Percentiles rank a stretch among this genome's conserved stretches.
phyloP scores from a whole-genome alignment of 2,797 vertebrate genomes.

The Huso huso region DNA sequence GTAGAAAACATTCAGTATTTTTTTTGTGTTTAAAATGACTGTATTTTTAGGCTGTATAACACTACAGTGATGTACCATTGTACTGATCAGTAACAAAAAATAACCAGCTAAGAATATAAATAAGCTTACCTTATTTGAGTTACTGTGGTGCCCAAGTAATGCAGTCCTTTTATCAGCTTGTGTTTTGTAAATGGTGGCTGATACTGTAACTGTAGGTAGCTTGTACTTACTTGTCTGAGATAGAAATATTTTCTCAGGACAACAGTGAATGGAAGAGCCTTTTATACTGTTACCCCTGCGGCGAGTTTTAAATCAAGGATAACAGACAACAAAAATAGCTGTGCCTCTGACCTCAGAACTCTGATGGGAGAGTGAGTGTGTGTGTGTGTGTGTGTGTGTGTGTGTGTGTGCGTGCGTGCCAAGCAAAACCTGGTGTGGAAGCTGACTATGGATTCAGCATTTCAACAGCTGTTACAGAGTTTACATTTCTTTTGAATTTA shows the following conservation, averaged over 20 bases:
- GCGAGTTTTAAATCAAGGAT: slow-evolving; percentile 34
- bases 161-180: slow-evolving; percentile 1
- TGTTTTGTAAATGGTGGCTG: neutral
- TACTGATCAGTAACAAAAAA: too few species aligned
- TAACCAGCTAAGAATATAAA: too few species aligned
- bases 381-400: slow-evolving; percentile 24
- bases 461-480: slow-evolving; percentile 49
- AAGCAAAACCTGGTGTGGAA: slow-evolving; percentile 46
- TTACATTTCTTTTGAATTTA: slow-evolving; percentile 54
- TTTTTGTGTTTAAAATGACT: too few species aligned
- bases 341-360: slow-evolving; percentile 40
- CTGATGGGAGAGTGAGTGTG: slow-evolving; percentile 35
- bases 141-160: neutral
- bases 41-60: too few species aligned
- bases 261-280: slow-evolving; percentile 29
- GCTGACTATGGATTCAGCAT: slow-evolving; percentile 35
- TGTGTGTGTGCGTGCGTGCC: slow-evolving; percentile 38
- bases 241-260: slow-evolving; percentile 25
- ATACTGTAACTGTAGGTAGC: slow-evolving; percentile 14
- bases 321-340: slow-evolving; percentile 53
- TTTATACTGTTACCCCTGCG: slow-evolving; percentile 42
- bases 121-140: neutral
- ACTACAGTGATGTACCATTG: too few species aligned
- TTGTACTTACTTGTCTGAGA: slow-evolving; percentile 20
- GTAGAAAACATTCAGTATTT: too few species aligned